Percentiles rank a stretch among this genome's conserved stretches.
These are phyloP conservation scores for Bubo scandiacus DNA, from an alignment of 2,113 vertebrate genomes.

Conservation along the genomic window DNA sequence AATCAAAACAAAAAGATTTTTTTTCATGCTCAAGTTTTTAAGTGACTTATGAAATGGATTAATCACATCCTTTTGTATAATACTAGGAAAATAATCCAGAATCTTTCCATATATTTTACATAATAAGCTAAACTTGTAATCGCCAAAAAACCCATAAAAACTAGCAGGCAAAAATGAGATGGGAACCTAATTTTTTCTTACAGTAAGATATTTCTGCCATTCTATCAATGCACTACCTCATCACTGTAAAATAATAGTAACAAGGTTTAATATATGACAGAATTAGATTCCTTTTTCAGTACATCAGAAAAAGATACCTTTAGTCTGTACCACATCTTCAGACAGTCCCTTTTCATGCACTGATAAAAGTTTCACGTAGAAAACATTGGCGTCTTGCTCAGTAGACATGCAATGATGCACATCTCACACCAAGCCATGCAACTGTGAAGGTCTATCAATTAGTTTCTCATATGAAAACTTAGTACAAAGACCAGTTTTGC, in stretches of 20 bases:
- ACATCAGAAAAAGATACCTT: not conserved
- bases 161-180: not conserved
- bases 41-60: not conserved
- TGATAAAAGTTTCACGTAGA: accelerated
- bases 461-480: not conserved
- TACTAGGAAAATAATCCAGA: not conserved
- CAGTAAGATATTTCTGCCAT: not conserved
- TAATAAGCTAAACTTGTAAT: not conserved
- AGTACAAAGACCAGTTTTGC: not conserved
- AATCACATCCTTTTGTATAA: not conserved
- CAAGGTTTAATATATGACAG: not conserved
- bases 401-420: not conserved
- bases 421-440: not conserved
- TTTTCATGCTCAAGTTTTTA: not conserved
- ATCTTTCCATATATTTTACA: not conserved
- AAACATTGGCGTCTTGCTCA: not conserved
- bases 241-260: not conserved
- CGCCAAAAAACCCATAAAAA: not conserved
- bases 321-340: not conserved
- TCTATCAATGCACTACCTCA: not conserved
- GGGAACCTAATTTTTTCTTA: not conserved
- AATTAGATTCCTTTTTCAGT: not conserved
- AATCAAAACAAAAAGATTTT: not conserved
- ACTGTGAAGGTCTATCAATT: not conserved
- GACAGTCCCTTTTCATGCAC: not conserved